phyloP scores from a whole-genome alignment of 2,797 vertebrate genomes.

The Microctenopoma stevenorrisi region DNA sequence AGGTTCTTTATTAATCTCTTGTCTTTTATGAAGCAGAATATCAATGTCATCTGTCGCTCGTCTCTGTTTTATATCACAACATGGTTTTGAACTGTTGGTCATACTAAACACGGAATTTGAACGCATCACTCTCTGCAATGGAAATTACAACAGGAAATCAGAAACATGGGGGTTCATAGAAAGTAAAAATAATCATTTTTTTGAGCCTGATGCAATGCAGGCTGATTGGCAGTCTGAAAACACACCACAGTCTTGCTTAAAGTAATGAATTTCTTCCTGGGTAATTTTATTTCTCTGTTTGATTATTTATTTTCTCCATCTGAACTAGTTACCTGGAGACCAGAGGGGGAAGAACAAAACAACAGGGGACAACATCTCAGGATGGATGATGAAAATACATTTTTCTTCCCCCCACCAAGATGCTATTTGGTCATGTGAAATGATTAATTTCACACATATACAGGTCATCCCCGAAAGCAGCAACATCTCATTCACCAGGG shows the following conservation, averaged over 20 bases:
- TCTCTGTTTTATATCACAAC: neutral
- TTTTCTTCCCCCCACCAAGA: conserved; percentile 63
- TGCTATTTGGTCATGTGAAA: conserved; percentile 77
- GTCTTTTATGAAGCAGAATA: neutral
- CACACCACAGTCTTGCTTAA: conserved; percentile 40
- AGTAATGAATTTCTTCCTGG: conserved; percentile 32
- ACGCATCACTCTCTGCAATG: neutral
- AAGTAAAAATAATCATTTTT: neutral
- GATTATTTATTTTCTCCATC: conserved; percentile 30
- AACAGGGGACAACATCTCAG: conserved; percentile 58
- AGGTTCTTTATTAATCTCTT: neutral
- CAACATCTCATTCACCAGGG: conserved; percentile 83
- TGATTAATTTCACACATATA: conserved; percentile 84
- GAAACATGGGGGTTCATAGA: neutral
- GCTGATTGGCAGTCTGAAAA: conserved; percentile 23
- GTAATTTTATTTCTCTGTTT: conserved; percentile 27
- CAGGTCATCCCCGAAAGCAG: conserved; percentile 83
- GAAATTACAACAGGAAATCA: neutral
- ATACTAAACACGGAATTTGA: neutral
- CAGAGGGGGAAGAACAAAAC: conserved; percentile 20
- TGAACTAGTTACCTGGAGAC: conserved; percentile 62
- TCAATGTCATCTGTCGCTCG: neutral
- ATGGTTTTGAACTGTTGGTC: neutral
- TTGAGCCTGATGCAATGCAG: neutral
- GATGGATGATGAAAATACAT: conserved; percentile 74